Evolutionary conservation across 92 coral and sea anemone species (phyloP).

Genomic region (Chrysogorgia sp.): DNA sequence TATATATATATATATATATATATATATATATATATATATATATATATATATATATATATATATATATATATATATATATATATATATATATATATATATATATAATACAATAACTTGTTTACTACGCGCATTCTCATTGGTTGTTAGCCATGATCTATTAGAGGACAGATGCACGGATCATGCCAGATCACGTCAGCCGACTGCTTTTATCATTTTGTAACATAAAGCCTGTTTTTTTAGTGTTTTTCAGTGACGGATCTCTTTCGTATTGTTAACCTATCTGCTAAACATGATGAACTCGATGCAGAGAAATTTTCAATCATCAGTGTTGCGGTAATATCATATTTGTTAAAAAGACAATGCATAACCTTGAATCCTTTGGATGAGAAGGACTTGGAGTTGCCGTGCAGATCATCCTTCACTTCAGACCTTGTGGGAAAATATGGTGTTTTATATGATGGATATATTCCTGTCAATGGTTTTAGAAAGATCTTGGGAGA

Average conservation of each 20-base stretch:
- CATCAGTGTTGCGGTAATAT: constrained; percentile 2
- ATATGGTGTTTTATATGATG: constrained; percentile 25
- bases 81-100: too few species aligned
- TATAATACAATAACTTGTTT: too few species aligned
- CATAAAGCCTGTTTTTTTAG: background rate
- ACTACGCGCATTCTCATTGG: too few species aligned
- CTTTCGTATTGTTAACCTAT: background rate
- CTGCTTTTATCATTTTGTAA: too few species aligned
- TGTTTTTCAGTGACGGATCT: constrained; percentile 28
- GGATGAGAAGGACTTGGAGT: background rate
- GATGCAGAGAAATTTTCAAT: constrained; percentile 18
- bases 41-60: too few species aligned
- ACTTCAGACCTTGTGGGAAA: constrained; percentile 11
- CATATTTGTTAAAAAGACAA: constrained; percentile 18
- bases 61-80: too few species aligned
- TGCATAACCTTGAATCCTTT: background rate
- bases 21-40: too few species aligned
- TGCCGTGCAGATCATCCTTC: constrained; percentile 23
- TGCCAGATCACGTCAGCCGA: too few species aligned
- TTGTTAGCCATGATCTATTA: too few species aligned
- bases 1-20: too few species aligned
- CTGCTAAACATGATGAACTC: constrained; percentile 17
- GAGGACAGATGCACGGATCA: too few species aligned
- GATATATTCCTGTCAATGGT: background rate
- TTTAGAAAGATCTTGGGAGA: constrained; percentile 1